These are phyloP conservation scores for Busseola fusca DNA, from an alignment of 2,888 invertebrate species.

Conservation along the genomic window DNA sequence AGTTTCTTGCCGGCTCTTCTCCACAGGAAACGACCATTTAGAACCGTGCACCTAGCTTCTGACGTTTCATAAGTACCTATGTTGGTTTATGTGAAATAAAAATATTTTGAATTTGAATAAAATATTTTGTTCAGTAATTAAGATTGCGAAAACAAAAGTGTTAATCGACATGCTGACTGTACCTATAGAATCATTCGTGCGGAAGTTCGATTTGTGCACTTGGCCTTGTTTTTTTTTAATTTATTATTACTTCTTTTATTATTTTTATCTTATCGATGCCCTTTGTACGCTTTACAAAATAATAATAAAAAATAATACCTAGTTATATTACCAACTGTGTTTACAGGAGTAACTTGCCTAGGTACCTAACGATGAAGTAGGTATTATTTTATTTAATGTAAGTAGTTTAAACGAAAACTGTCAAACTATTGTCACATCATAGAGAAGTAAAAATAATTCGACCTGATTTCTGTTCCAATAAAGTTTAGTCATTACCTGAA, in stretches of 20 bases:
- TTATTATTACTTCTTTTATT: not conserved
- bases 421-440: slow-evolving; percentile 61
- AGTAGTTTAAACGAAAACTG: slow-evolving; percentile 31
- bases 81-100: no score
- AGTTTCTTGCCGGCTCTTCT: no score
- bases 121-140: no score
- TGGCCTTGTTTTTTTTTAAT: not conserved
- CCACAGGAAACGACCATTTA: no score
- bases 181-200: no score
- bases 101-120: no score
- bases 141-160: no score
- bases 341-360: not conserved
- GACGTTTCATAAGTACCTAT: no score
- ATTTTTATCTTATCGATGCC: slow-evolving; percentile 16
- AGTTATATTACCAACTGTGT: not conserved
- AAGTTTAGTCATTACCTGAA: slow-evolving; percentile 27
- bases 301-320: not conserved
- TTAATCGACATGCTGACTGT: no score
- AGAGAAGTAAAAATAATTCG: slow-evolving; percentile 24
- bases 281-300: slow-evolving; percentile 1
- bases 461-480: slow-evolving; percentile 27
- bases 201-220: no score
- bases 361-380: not conserved
- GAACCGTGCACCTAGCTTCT: no score
- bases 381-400: no score